Evolutionary conservation across 1,140 invertebrate genomes (phyloP).

Genomic region (Caenorhabditis briggsae): DNA sequence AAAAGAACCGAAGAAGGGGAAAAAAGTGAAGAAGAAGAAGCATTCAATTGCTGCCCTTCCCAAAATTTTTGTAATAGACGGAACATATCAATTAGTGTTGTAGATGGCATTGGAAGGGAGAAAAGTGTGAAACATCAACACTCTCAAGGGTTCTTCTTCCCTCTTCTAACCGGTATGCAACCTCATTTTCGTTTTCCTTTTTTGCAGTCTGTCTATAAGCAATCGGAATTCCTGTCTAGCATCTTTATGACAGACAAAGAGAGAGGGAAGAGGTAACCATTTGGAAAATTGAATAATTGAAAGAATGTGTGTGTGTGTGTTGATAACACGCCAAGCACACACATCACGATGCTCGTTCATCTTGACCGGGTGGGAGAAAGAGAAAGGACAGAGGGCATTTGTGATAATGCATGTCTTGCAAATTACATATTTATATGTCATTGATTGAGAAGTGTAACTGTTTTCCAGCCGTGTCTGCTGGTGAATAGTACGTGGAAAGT

Average conservation of each 20-base stretch:
- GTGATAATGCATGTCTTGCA: conserved; percentile 40
- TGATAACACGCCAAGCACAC: conserved; percentile 12
- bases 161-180: conserved; percentile 2
- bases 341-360: conserved; percentile 14
- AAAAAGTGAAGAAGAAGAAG: background rate
- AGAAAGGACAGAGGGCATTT: conserved; percentile 39
- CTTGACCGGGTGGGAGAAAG: background rate
- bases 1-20: conserved; percentile 6
- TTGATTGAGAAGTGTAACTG: too few species aligned
- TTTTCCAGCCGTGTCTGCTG: conserved; percentile 13
- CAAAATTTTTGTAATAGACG: background rate
- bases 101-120: conserved; percentile 7
- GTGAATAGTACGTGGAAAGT: conserved; percentile 48
- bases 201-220: conserved; percentile 14
- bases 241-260: background rate
- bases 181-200: background rate
- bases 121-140: conserved; percentile 52
- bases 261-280: background rate
- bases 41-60: background rate
- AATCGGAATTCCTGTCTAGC: conserved; percentile 27
- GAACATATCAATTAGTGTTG: conserved; percentile 46
- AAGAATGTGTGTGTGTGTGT: conserved; percentile 18
- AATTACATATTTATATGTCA: background rate
- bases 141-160: background rate
- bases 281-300: background rate